Base-by-base conservation (phyloP, 1,140 invertebrate genomes). In the Notospermus geniculatus region DNA sequence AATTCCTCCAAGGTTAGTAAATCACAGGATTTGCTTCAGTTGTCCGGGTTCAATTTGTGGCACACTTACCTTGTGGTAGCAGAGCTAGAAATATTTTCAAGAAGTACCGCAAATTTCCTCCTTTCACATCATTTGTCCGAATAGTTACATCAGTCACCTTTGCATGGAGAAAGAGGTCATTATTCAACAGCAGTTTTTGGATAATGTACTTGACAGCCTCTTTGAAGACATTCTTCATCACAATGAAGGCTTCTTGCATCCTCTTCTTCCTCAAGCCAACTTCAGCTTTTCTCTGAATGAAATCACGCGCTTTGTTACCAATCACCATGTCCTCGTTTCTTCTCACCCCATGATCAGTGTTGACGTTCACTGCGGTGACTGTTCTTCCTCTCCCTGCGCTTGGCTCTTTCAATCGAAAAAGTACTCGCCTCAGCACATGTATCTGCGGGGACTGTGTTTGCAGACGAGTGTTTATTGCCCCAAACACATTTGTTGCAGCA, bases 401-500 rank as follows among this genome's bases (percentile, higher is more conserved):
- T 29, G 60, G 64, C 19, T 64, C 66, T 25, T 66, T 50, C 5
- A 69, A 64, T 25, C 57, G 28, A 19, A 46, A 23, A 15, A 69
- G 11, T 13, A 66, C 19, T 22, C 39, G 11, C 28, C 19, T 25
- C 46, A 69, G 45, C 11, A 58, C 17, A 41, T 69, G 62, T 39
- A 69, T 62, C 43, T 59, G 39, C 23, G 64, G 64, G 2, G 61
- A 62, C 7, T 66, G 56, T 17, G 64, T 22, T 52, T 69, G 61
- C 13, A 66, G 50, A 32, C 43, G 57, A 17, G 30, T n/a, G 28
- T 64, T 39, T 13, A 66, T 29, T 15, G 36, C 30, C 56, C 63
- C 61, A 69, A 56, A 66, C n/a, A 64, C 52, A 39, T 62, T 39
- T n/a, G 66, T 46, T 1, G 61, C 59, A 29, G 64, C 43, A 64